These are phyloP conservation scores for Scylla paramamosain DNA, from an alignment of 1,140 invertebrate genomes.

Conservation along the genomic window DNA sequence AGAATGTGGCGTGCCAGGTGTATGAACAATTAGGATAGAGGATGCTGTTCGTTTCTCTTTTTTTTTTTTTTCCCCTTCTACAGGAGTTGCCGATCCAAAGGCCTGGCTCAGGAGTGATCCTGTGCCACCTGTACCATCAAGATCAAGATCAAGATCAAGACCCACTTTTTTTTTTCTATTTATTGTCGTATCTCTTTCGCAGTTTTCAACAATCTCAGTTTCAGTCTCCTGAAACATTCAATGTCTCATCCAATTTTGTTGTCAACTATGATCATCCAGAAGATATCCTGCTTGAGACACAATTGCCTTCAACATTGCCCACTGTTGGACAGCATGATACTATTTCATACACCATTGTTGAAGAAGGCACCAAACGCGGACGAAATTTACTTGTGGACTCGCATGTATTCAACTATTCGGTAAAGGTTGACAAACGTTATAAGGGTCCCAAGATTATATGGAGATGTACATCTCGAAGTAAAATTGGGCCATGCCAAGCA, in stretches of 20 bases:
- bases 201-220: no score
- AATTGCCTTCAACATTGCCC: slow-evolving; percentile 45
- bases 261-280: slow-evolving; percentile 44
- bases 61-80: no score
- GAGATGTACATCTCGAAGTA: slow-evolving; percentile 34
- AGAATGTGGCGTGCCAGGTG: no score
- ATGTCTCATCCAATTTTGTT: slow-evolving; percentile 26
- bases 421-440: slow-evolving; percentile 40
- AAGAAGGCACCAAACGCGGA: slow-evolving; percentile 48
- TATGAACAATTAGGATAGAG: no score
- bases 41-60: no score
- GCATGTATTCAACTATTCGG: slow-evolving; percentile 40
- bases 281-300: slow-evolving; percentile 39
- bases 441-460: slow-evolving; percentile 48
- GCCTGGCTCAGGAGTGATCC: no score
- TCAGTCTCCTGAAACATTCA: slow-evolving; percentile 30
- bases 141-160: no score
- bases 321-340: slow-evolving; percentile 27
- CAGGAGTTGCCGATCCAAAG: no score
- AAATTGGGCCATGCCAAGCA: not conserved
- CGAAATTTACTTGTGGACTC: slow-evolving; percentile 31
- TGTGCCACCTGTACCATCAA: no score
- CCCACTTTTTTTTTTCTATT: not conserved
- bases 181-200: slow-evolving; percentile 27
- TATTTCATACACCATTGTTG: slow-evolving; percentile 24